These are phyloP conservation scores for Lytechinus variegatus DNA, from an alignment of 35 echinoderm and acorn worm genomes.

Conservation along the genomic window DNA sequence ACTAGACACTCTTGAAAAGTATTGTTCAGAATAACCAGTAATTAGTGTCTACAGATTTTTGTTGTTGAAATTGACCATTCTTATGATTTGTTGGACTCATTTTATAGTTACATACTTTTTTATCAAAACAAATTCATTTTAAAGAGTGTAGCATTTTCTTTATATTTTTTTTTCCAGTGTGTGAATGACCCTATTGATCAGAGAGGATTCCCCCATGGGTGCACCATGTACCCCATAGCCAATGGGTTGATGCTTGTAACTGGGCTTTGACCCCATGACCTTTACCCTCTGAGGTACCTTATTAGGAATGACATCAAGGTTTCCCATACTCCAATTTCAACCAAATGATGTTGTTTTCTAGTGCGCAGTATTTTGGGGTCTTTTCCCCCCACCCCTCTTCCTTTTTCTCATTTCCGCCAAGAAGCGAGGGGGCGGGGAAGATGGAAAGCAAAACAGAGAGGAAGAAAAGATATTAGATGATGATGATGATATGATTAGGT, in stretches of 20 bases:
- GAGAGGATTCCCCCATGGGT: not conserved
- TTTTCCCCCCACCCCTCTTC: conserved; percentile 4
- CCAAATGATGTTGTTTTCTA: conserved; percentile 28
- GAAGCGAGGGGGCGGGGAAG: not conserved
- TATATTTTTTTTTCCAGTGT: no score
- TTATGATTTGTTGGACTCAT: no score
- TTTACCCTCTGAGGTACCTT: conserved; percentile 10
- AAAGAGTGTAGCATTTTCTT: no score
- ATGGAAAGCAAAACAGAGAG: no score
- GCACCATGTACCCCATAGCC: not conserved
- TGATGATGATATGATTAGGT: not conserved
- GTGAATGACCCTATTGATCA: no score
- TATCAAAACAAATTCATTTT: no score
- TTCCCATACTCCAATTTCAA: conserved; percentile 42
- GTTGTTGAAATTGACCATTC: no score
- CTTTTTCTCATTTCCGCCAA: not conserved
- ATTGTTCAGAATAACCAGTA: no score
- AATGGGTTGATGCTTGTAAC: not conserved
- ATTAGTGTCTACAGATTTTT: no score
- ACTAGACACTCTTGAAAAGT: no score
- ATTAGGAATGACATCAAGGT: conserved; percentile 34
- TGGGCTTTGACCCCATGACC: not conserved
- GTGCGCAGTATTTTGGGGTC: not conserved
- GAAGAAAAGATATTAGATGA: not conserved
- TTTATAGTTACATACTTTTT: no score